phyloP scores from a whole-genome alignment of 2,888 invertebrate genomes.

The Athalia rosae region DNA sequence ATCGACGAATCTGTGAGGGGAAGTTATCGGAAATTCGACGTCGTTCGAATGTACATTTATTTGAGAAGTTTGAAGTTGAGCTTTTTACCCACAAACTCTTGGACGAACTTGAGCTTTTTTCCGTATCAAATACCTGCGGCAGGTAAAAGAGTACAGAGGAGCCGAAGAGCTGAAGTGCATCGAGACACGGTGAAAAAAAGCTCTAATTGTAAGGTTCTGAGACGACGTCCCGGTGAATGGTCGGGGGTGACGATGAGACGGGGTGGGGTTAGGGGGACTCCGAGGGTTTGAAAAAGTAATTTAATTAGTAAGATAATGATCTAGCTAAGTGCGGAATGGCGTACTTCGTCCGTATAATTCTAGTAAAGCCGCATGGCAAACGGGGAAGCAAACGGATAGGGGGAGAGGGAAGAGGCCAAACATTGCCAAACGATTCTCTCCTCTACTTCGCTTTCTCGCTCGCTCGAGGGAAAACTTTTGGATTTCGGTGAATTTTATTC shows the following conservation, averaged over 20 bases:
- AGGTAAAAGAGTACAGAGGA: background rate
- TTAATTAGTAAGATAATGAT: conserved; percentile 47
- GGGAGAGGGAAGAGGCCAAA: background rate
- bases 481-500: too few relatives aligned
- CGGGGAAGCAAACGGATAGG: background rate
- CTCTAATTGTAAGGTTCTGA: background rate
- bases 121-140: too few relatives aligned
- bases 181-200: conserved; percentile 27
- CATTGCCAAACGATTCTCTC: background rate
- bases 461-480: too few relatives aligned
- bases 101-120: too few relatives aligned
- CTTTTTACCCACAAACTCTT: too few relatives aligned
- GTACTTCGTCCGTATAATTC: conserved; percentile 2
- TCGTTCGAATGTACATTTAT: too few relatives aligned
- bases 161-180: conserved; percentile 4
- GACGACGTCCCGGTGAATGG: conserved; percentile 13
- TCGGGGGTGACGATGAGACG: conserved; percentile 12
- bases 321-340: conserved; percentile 47
- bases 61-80: too few relatives aligned
- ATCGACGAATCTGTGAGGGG: too few relatives aligned
- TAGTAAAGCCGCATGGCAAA: too few relatives aligned
- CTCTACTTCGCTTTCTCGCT: too few relatives aligned
- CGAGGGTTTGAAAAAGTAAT: conserved; percentile 46
- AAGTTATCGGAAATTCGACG: too few relatives aligned
- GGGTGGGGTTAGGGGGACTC: conserved; percentile 11